Percentiles rank a stretch among this genome's conserved stretches.
phyloP scores from a whole-genome alignment of 2,888 invertebrate genomes.

The Xanthostigma xanthostigma region DNA sequence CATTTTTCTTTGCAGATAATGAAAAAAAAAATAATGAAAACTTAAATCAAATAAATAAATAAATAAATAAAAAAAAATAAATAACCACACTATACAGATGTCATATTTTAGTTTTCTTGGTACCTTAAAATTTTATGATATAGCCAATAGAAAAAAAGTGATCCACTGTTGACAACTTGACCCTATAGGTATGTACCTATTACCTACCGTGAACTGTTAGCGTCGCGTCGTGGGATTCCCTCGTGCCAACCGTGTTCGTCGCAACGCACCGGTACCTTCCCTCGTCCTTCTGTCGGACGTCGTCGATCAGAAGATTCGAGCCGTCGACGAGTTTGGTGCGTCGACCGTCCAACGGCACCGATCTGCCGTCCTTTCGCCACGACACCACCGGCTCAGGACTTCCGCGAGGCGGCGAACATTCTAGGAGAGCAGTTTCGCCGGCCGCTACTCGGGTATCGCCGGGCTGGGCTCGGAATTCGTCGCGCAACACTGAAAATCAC shows the following conservation, averaged over 20 bases:
- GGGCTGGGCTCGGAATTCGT: conserved; percentile 87
- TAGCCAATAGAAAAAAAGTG: no score
- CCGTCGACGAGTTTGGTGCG: conserved; percentile 60
- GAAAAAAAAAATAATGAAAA: no score
- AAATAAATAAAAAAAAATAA: no score
- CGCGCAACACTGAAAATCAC: conserved; percentile 67
- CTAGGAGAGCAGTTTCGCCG: conserved; percentile 78
- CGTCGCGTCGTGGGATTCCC: conserved; percentile 67
- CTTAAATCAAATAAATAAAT: no score
- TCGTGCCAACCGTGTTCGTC: conserved; percentile 77
- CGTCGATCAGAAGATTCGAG: conserved; percentile 68
- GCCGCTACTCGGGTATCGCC: conserved; percentile 82
- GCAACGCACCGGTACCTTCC: conserved; percentile 87
- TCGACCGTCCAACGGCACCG: conserved; percentile 31
- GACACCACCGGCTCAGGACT: conserved; percentile 86
- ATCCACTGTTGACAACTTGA: no score
- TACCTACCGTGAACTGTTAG: conserved; percentile 67
- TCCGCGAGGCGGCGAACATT: conserved; percentile 91
- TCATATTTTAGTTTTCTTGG: no score
- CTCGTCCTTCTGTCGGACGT: conserved; percentile 77
- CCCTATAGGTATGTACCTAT: no score
- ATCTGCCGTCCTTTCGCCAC: conserved; percentile 65
- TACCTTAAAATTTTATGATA: no score
- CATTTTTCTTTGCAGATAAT: no score
- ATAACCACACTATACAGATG: no score